These are phyloP conservation scores for Perccottus glenii DNA, from an alignment of 2,113 vertebrate species.

Conservation along the genomic window DNA sequence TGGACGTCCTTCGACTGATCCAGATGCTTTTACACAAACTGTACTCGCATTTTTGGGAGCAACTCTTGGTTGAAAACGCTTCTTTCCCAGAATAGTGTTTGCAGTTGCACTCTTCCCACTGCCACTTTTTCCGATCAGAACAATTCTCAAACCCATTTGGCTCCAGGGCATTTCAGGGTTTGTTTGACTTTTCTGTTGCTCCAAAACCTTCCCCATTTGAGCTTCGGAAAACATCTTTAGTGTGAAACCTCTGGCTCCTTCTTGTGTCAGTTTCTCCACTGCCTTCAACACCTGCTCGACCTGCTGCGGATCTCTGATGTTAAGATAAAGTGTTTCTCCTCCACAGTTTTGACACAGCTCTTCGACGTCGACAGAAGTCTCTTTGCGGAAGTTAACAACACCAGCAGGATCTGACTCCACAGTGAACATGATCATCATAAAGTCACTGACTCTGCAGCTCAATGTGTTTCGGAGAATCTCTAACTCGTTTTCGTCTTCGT, in stretches of 20 bases:
- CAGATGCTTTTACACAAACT: neutral
- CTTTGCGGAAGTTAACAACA: neutral
- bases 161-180: neutral
- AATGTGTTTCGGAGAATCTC: conserved; percentile 32
- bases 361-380: conserved; percentile 1
- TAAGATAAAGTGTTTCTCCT: conserved; percentile 2
- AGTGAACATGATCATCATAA: conserved; percentile 39
- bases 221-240: neutral
- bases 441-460: conserved; percentile 9
- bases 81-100: neutral
- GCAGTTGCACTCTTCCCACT: neutral
- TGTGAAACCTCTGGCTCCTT: neutral
- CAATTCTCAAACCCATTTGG: neutral
- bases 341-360: neutral
- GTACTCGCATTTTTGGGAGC: neutral
- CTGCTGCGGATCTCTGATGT: conserved; percentile 16
- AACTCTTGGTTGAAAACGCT: neutral
- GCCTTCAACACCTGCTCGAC: conserved; percentile 6
- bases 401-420: conserved; percentile 5
- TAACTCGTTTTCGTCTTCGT: conserved; percentile 50
- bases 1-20: neutral
- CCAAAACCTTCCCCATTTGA: neutral
- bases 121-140: neutral
- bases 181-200: neutral
- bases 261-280: neutral